phyloP scores from a whole-genome alignment of 2,113 vertebrate genomes.

The Cathartes aura region DNA sequence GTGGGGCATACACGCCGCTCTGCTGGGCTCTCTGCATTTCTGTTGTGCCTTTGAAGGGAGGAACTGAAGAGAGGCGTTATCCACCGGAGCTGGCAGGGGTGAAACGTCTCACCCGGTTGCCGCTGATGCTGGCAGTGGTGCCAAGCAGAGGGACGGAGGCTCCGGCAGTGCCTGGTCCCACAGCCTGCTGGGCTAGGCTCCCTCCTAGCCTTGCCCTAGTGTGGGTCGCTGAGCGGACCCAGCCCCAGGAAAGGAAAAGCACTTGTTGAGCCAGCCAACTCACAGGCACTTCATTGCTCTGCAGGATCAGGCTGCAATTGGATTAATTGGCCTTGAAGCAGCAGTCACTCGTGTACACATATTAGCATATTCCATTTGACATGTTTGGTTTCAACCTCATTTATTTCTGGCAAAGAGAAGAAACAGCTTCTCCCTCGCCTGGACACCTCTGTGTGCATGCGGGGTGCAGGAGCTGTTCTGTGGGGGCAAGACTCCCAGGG shows the following conservation, averaged over 20 bases:
- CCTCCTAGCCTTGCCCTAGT: background rate
- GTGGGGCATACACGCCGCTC: rapidly evolving
- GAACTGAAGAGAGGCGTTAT: background rate
- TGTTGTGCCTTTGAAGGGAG: background rate
- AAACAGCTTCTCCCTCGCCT: background rate
- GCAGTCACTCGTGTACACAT: background rate
- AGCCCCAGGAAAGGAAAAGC: background rate
- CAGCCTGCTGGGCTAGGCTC: background rate
- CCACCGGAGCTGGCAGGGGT: background rate
- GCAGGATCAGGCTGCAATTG: background rate
- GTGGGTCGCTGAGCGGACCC: rapidly evolving
- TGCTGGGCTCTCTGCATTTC: background rate
- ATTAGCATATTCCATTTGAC: background rate
- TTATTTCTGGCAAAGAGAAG: background rate
- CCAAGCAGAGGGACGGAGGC: background rate
- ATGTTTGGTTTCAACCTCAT: background rate
- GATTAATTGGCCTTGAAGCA: background rate
- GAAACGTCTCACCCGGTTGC: background rate
- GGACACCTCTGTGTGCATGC: background rate
- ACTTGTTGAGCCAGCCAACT: background rate
- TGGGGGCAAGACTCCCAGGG: too few species aligned
- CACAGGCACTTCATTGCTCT: background rate
- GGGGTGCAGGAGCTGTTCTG: background rate
- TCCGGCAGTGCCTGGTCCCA: rapidly evolving
- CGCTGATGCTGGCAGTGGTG: background rate